These are phyloP conservation scores for Agonopterix alstromeriana DNA, from an alignment of 2,888 invertebrate species.

Conservation along the genomic window DNA sequence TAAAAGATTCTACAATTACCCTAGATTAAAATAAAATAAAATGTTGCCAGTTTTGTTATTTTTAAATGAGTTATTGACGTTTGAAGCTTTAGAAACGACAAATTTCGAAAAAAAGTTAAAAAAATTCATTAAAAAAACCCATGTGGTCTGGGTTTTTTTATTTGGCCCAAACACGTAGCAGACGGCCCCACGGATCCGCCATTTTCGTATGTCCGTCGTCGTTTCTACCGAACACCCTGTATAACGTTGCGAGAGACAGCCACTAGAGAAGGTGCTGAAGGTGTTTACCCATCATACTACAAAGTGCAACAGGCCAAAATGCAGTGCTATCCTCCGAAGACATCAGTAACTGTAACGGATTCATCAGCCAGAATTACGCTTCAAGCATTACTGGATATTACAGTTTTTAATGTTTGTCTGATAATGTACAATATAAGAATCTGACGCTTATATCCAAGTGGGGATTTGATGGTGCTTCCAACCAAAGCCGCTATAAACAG, in stretches of 20 bases:
- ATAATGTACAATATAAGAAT: conserved; percentile 3
- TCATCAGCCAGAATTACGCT: conserved; percentile 10
- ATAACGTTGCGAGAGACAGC: conserved; percentile 7
- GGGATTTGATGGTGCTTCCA: not conserved
- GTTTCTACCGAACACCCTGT: too few species aligned
- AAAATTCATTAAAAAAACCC: too few species aligned
- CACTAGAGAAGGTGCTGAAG: conserved; percentile 7
- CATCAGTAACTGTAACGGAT: conserved; percentile 8
- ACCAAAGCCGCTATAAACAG: conserved; percentile 2
- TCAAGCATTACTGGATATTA: conserved; percentile 10
- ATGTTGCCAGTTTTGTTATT: too few species aligned
- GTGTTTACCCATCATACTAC: conserved; percentile 5
- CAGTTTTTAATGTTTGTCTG: conserved; percentile 1
- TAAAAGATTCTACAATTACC: too few species aligned
- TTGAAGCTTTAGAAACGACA: too few species aligned
- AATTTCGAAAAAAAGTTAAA: too few species aligned
- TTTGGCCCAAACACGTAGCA: too few species aligned
- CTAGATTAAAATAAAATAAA: too few species aligned
- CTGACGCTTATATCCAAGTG: conserved; percentile 8
- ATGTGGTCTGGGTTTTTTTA: too few species aligned
- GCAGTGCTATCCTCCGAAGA: conserved; percentile 8
- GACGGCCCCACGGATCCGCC: too few species aligned
- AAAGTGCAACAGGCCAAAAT: conserved; percentile 9
- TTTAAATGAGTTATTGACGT: too few species aligned
- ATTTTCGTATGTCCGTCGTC: too few species aligned